Evolutionary conservation across 1,140 invertebrate species (phyloP).

Genomic region (Heterodera carotae): DNA sequence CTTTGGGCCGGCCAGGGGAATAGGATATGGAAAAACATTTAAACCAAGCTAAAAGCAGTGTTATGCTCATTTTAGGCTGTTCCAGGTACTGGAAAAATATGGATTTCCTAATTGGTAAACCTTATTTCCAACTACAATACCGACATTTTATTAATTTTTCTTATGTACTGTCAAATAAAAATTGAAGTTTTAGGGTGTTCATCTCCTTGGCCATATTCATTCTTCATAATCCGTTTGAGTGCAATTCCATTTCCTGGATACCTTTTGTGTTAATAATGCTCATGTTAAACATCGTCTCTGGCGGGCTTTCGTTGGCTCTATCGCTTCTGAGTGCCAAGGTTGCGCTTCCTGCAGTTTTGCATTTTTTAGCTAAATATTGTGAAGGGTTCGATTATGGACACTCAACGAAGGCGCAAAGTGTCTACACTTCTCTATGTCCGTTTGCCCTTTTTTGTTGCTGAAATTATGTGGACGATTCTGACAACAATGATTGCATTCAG

Average conservation of each 20-base stretch:
- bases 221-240: conserved; percentile 54
- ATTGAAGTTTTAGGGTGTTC: conserved; percentile 44
- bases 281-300: conserved; percentile 46
- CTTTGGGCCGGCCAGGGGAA: too few species aligned
- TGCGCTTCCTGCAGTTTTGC: neutral
- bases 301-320: conserved; percentile 38
- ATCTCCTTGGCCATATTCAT: conserved; percentile 50
- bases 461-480: conserved; percentile 54
- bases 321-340: conserved; percentile 41
- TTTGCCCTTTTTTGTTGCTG: conserved; percentile 58
- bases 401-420: conserved; percentile 42
- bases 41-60: too few species aligned
- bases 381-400: conserved; percentile 58
- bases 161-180: too few species aligned
- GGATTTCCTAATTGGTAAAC: too few species aligned
- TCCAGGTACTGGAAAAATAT: too few species aligned
- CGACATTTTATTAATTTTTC: too few species aligned
- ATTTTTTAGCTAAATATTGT: too few species aligned
- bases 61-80: too few species aligned
- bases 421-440: conserved; percentile 53
- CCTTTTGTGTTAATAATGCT: conserved; percentile 47
- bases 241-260: conserved; percentile 43
- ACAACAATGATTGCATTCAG: conserved; percentile 52
- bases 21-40: too few species aligned
- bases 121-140: too few species aligned